Evolutionary conservation across 2,888 invertebrate genomes (phyloP).

Genomic region (Drosophila fungiperda): DNA sequence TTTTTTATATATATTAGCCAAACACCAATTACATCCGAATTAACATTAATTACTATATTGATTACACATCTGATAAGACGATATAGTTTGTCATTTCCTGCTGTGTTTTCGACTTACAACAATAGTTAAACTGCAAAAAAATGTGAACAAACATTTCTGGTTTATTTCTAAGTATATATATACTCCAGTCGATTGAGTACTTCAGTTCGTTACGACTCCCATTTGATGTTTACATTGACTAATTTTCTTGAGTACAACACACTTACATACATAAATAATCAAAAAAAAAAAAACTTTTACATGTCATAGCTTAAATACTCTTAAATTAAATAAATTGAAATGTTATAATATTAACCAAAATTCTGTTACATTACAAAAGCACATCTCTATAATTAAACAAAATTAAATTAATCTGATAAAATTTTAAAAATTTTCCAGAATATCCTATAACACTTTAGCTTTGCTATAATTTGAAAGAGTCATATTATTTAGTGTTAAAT

Average conservation of each 20-base stretch:
- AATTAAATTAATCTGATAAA: neutral
- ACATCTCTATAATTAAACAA: neutral
- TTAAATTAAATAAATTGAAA: neutral
- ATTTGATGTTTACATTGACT: constrained; percentile 25
- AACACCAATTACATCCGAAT: constrained; percentile 24
- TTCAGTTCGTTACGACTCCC: constrained; percentile 15
- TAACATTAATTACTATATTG: constrained; percentile 14
- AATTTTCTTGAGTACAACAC: constrained; percentile 23
- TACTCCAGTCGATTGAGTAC: constrained; percentile 32
- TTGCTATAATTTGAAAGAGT: neutral
- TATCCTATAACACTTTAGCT: no score
- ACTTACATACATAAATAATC: constrained; percentile 16
- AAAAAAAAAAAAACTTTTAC: neutral
- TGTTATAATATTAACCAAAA: neutral
- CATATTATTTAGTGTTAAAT: neutral
- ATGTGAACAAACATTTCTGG: neutral
- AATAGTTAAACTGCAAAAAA: constrained; percentile 1
- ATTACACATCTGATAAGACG: constrained; percentile 40
- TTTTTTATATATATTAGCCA: constrained; percentile 14
- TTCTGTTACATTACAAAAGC: neutral
- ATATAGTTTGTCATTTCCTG: constrained; percentile 30
- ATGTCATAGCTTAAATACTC: constrained; percentile 1
- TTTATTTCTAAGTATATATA: constrained; percentile 19
- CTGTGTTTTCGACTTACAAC: constrained; percentile 5
- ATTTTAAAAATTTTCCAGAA: no score